Percentiles rank a stretch among this genome's conserved stretches.
Evolutionary conservation across 2,888 invertebrate genomes (phyloP).

Genomic region (Conchocele bisecta): DNA sequence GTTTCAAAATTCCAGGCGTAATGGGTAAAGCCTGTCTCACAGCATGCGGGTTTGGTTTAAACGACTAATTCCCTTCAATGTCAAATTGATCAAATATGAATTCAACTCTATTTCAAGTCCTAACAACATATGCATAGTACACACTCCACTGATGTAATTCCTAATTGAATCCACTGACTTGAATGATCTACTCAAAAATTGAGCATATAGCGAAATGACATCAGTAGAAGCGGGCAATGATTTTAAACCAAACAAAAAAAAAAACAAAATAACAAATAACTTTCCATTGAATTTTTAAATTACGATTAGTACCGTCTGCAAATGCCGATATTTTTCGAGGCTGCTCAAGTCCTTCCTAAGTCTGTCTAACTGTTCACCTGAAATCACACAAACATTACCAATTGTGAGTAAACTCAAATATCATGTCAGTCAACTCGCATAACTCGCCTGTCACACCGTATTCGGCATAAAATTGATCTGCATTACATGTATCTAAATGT

Average conservation of each 20-base stretch:
- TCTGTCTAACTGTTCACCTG: not conserved
- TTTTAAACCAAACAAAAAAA: not conserved
- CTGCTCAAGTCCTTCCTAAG: not conserved
- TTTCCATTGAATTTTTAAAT: slow-evolving; percentile 3
- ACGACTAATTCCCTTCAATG: not conserved
- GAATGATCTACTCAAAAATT: slow-evolving; percentile 5
- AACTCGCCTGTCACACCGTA: not conserved
- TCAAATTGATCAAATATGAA: slow-evolving; percentile 7
- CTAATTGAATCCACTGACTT: not conserved
- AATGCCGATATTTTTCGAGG: not conserved
- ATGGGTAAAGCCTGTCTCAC: slow-evolving; percentile 6
- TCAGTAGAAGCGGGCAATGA: not conserved
- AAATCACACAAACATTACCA: not conserved
- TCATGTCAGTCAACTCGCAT: not conserved
- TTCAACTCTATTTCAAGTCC: not conserved
- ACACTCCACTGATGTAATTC: slow-evolving; percentile 16
- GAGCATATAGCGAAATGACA: not conserved
- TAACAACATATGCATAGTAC: slow-evolving; percentile 1
- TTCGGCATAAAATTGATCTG: not conserved
- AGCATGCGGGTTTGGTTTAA: not conserved
- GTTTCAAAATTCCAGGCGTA: not conserved
- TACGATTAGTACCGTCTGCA: not conserved
- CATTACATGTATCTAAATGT: not conserved
- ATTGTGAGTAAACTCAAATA: not conserved
- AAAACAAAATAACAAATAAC: slow-evolving; percentile 5